These are phyloP conservation scores for Acipenser ruthenus DNA, from an alignment of 2,797 vertebrate genomes.

Conservation along the genomic window DNA sequence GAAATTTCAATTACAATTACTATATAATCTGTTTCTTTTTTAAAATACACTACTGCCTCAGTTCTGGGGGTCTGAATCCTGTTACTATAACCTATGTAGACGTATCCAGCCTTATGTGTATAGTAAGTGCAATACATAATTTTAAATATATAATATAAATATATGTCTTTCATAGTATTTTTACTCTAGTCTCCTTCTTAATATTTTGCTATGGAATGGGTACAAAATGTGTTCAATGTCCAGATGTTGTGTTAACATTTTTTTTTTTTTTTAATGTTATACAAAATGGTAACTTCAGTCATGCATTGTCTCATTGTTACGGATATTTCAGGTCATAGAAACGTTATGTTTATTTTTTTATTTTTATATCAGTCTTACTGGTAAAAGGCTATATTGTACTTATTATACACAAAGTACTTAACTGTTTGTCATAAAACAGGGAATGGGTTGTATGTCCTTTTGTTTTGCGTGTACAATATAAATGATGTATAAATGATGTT, in stretches of 20 bases:
- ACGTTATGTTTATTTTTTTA: background rate
- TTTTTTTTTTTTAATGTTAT: background rate
- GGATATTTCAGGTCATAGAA: too few relatives aligned
- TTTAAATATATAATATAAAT: constrained; percentile 3
- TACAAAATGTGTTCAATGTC: too few relatives aligned
- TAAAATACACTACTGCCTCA: background rate
- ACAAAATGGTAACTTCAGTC: constrained; percentile 2
- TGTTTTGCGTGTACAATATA: constrained; percentile 52
- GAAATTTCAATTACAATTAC: background rate
- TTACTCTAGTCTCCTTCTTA: too few relatives aligned
- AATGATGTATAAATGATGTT: constrained; percentile 37
- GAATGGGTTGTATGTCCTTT: constrained; percentile 55
- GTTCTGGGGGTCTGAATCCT: background rate
- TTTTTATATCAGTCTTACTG: background rate
- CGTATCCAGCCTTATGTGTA: constrained; percentile 17
- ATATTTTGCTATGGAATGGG: background rate
- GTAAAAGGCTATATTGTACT: constrained; percentile 1
- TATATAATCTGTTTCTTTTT: background rate
- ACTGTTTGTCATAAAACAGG: constrained; percentile 42
- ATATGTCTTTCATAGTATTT: constrained; percentile 8
- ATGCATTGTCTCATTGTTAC: background rate
- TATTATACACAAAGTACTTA: constrained; percentile 58
- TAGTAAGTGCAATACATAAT: constrained; percentile 15
- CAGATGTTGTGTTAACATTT: background rate
- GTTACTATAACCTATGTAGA: background rate